Conservation (phyloP, 2,888 invertebrate genomes). For the Sepiola atlantica region DNA sequence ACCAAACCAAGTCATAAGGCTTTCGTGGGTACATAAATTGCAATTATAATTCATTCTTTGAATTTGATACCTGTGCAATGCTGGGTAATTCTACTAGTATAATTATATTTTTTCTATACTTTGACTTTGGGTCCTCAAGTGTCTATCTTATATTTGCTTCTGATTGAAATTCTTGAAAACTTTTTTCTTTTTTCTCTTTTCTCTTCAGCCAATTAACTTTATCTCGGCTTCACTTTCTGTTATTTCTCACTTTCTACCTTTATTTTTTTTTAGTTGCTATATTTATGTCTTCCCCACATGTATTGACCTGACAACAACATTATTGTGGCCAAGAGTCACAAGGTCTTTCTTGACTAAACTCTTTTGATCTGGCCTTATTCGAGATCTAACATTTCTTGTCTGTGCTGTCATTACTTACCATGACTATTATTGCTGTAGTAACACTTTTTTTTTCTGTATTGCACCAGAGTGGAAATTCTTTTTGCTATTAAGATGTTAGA, state of each 20-base stretch:
- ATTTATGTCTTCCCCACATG: background rate
- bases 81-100: background rate
- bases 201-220: background rate
- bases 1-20: too few relatives aligned
- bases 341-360: background rate
- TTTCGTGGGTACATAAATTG: too few relatives aligned
- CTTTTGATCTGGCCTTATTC: conserved; percentile 18
- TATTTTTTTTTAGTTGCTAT: background rate
- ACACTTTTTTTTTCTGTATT: conserved; percentile 20
- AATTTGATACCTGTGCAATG: too few relatives aligned
- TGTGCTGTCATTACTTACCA: background rate
- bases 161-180: background rate
- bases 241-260: background rate
- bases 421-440: background rate
- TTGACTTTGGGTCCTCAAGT: background rate
- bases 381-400: background rate
- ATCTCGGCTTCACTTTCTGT: background rate
- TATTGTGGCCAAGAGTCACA: background rate
- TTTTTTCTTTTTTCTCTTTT: too few relatives aligned
- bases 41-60: too few relatives aligned
- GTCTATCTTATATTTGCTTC: background rate
- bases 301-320: background rate
- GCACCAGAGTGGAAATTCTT: background rate
- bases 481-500: background rate
- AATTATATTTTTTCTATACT: background rate